phyloP scores from a whole-genome alignment of 2,888 invertebrate species.

The Cheilosia vernalis region DNA sequence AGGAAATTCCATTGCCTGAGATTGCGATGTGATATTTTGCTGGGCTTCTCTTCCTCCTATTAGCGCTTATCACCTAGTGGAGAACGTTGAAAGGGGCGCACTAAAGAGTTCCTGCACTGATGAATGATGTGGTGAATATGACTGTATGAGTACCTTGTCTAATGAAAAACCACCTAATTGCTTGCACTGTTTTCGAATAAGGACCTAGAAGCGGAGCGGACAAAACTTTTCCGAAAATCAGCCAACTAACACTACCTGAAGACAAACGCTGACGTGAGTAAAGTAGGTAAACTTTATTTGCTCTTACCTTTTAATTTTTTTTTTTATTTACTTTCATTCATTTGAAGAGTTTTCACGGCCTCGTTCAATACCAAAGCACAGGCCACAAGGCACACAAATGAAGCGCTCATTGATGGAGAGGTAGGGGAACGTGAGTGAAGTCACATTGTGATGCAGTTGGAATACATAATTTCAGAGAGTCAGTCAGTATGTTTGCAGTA shows the following conservation, averaged over 20 bases:
- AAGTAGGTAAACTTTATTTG: background rate
- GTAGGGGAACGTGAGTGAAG: background rate
- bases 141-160: too few relatives aligned
- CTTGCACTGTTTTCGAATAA: too few relatives aligned
- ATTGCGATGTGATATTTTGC: background rate
- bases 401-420: background rate
- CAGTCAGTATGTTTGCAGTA: background rate
- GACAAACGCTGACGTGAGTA: background rate
- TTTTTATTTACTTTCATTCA: background rate
- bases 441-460: background rate
- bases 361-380: too few relatives aligned
- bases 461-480: background rate
- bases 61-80: background rate
- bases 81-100: background rate
- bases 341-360: constrained; percentile 3
- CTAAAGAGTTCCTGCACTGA: background rate
- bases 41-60: background rate
- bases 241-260: background rate
- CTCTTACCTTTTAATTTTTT: background rate
- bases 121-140: too few relatives aligned
- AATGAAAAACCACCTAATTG: too few relatives aligned
- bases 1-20: constrained; percentile 23
- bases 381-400: too few relatives aligned
- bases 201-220: too few relatives aligned
- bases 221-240: too few relatives aligned